Base-by-base conservation (phyloP, 2,888 invertebrate species). In the Troides oblongomaculatus region DNA sequence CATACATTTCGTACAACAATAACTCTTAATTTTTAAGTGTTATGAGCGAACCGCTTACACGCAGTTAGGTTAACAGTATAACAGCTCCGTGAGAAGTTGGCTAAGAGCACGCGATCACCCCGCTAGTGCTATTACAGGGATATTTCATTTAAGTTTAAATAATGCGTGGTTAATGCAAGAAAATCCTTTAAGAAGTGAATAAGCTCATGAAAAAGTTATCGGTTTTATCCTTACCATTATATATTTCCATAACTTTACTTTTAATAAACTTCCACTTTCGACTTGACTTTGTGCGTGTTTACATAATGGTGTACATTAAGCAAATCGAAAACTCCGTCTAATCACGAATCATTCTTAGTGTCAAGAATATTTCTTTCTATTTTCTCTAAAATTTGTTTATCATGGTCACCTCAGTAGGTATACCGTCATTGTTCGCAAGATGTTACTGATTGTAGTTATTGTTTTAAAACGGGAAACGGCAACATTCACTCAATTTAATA, bases 1-100 rank as follows among this genome's bases (percentile, higher is more conserved):
- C 92, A 92, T 91, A 89, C 87, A 83, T 87, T 89, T 85, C 86
- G 82, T 85, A 82, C 83, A 87, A 92, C 89, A 90, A 89, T 91
- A 89, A 92, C 86, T 90, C 88, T 91, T 88, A 90, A 89, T 88
- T 92, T 89, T 91, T 85, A 88, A 88, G 85, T 87, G 86, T 89
- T 89, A 90, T 87, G 87, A 85, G 84, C 85, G 86, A 84, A 83
- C 83, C 88, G 89, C 89, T 91, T 90, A 90, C 85, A 81, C 83
- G 81, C 85, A 85, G 89, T 90, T 90, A 88, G 85, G 84, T 83
- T 89, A 90, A 90, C 90, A 91, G 90, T 90, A 78, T 79, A 87
- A 87, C 86, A 81, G 83, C 82, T 76, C 72, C 88, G 89, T 92
- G 92, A 81, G 92, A 92, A 92, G 83, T 89, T 87, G 88, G 89